Percentiles rank a stretch among this genome's conserved stretches.
These are phyloP conservation scores for Cylloceria caligata DNA, from an alignment of 2,888 invertebrate genomes.

Conservation along the genomic window DNA sequence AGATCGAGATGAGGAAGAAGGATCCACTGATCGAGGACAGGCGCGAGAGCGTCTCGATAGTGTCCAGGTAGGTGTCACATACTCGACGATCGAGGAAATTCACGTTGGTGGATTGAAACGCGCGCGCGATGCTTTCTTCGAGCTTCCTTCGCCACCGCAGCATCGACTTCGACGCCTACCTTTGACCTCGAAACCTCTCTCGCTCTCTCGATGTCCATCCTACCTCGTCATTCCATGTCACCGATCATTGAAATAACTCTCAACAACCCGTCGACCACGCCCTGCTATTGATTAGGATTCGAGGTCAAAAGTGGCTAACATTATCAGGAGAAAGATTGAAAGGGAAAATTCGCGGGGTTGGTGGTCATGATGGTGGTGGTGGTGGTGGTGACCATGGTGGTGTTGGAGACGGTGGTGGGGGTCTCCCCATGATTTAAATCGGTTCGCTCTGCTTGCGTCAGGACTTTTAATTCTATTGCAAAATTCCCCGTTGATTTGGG, in stretches of 20 bases:
- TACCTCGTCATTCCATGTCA: conserved; percentile 45
- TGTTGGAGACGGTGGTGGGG: conserved; percentile 58
- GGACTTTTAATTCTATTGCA: neutral
- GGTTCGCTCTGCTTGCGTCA: conserved; percentile 31
- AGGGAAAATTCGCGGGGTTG: conserved; percentile 40
- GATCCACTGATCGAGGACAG: conserved; percentile 83
- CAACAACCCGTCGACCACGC: conserved; percentile 26
- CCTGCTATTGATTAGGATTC: conserved; percentile 55
- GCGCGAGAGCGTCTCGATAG: conserved; percentile 83
- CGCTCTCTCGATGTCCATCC: conserved; percentile 25
- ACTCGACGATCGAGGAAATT: conserved; percentile 14
- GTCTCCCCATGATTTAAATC: neutral
- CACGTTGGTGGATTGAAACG: conserved; percentile 38
- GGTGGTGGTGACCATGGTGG: conserved; percentile 65
- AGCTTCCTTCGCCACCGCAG: conserved; percentile 62
- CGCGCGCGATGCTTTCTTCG: conserved; percentile 60
- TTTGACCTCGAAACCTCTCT: conserved; percentile 60
- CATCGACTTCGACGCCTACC: conserved; percentile 51
- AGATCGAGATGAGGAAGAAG: conserved; percentile 83
- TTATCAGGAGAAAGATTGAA: conserved; percentile 49
- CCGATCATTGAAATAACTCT: conserved; percentile 39
- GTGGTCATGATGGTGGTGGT: conserved; percentile 61
- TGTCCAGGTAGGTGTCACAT: conserved; percentile 81
- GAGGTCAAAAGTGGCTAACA: conserved; percentile 73
- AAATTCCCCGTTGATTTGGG: neutral